phyloP scores from a whole-genome alignment of 2,888 invertebrate species.

The Theodoxus fluviatilis region DNA sequence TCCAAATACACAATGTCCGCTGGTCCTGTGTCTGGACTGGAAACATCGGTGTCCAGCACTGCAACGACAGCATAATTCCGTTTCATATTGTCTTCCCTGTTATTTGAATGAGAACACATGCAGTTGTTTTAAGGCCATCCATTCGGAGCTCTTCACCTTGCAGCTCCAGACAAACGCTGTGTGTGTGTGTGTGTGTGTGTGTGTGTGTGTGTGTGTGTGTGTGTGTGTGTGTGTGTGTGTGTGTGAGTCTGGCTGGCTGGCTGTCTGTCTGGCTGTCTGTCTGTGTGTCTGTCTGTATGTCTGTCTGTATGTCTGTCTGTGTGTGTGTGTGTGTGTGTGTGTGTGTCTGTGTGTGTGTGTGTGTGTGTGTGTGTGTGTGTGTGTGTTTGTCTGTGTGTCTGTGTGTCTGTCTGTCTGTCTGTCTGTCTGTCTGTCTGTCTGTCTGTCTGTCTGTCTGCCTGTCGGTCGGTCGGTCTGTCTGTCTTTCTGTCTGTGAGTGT shows the following conservation, averaged over 20 bases:
- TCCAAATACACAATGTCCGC: constrained; percentile 68
- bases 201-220: constrained; percentile 16
- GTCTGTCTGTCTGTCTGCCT: background rate
- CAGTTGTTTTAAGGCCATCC: background rate
- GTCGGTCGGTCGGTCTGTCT: background rate
- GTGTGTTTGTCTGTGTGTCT: background rate
- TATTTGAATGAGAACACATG: background rate
- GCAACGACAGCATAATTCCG: constrained; percentile 32
- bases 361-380: background rate
- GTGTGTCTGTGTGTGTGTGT: background rate
- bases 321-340: background rate
- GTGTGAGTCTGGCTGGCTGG: constrained; percentile 1
- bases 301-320: background rate
- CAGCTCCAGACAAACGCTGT: no score
- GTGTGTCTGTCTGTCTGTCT: background rate
- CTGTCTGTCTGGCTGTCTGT: background rate
- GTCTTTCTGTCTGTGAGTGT: background rate
- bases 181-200: constrained; percentile 1
- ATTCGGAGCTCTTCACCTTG: no score
- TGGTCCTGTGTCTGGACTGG: constrained; percentile 66
- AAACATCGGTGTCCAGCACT: constrained; percentile 68
- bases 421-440: background rate
- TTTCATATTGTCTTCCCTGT: background rate
- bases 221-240: constrained; percentile 16
- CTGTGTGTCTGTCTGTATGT: background rate